A percentile compares a stretch with the other conserved stretches of the same genome.
phyloP scores from a whole-genome alignment of 2,113 vertebrate species.

The Paedocypris sp. region DNA sequence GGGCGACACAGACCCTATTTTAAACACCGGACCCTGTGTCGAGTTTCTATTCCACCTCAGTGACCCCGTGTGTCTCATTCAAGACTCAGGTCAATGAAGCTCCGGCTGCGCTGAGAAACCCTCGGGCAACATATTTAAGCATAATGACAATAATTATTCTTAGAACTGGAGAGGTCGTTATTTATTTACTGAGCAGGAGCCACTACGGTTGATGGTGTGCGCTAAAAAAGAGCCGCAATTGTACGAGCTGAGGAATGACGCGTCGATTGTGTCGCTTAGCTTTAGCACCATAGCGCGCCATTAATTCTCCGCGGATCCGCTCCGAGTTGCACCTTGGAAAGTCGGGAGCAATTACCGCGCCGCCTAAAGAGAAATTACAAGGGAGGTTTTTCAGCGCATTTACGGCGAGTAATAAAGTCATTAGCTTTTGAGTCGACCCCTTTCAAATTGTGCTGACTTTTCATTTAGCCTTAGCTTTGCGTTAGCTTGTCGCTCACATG shows the following conservation, averaged over 20 bases:
- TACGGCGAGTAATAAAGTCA: conserved; percentile 5
- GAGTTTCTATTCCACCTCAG: conserved; percentile 11
- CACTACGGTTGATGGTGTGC: conserved; percentile 4
- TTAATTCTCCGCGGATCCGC: conserved; percentile 1
- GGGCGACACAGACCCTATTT: background rate
- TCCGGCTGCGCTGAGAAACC: conserved; percentile 16
- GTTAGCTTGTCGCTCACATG: background rate
- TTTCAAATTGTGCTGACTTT: conserved; percentile 18
- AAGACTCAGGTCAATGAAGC: conserved; percentile 31
- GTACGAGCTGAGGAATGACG: background rate
- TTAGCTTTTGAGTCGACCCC: conserved; percentile 7
- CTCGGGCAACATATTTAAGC: conserved; percentile 22
- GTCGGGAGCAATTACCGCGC: background rate
- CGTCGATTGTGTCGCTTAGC: no score
- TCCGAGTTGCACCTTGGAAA: background rate
- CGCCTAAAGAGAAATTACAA: background rate
- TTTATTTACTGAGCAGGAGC: conserved; percentile 22
- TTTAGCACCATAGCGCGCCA: conserved; percentile 9
- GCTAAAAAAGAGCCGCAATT: conserved; percentile 15
- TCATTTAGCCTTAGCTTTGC: conserved; percentile 3
- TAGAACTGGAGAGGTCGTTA: conserved; percentile 16
- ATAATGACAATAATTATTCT: conserved; percentile 34
- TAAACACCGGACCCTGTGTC: conserved; percentile 5
- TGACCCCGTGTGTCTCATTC: conserved; percentile 9
- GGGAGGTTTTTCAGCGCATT: background rate